Base-by-base conservation (phyloP, 53 echinoderm and acorn worm genomes). In the Mesocentrotus franciscanus region DNA sequence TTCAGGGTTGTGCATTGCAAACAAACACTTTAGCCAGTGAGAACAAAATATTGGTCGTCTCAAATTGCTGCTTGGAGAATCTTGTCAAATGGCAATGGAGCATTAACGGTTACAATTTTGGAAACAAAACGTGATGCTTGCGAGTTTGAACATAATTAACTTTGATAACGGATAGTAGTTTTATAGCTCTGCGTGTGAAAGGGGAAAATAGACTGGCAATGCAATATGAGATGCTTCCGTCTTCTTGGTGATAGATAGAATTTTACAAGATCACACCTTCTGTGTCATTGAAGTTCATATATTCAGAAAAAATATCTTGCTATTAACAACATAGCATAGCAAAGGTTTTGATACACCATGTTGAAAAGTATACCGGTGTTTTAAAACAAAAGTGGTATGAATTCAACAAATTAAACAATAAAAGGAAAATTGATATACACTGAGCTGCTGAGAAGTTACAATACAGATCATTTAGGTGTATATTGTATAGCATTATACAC, bases 1-100 rank as follows among this genome's bases (percentile, higher is more conserved):
- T 6, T 49, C 49, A 49, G 42, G 81, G 42, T 81, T 81, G 81
- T 18, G 81, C 42, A 81, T 81, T 36, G 33, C 20, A 81, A 20
- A 36, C 42, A 15, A 33, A 36, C 42, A 81, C 36, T 42, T 9
- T 81, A 12, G 20, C 42, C 81, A 42, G 42, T 39, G 42, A 22
- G 81, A 81, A 81, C 81, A 81, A 36, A 81, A 17, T 81, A 81
- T 20, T 17, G 36, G 18, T 36, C 81, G 9, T 81, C 8, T 39
- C 22, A 81, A 81, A 81, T 81, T 81, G 81, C 81, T 81, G 1
- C 10, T 81, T 6, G 13, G 81, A 33, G 81, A 81, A 36, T 42
- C 42, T 42, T 18, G 42, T 42, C 36, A 81, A 81, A 81, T 81
- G 81, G 81, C 81, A 36, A 81, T 81, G 33, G 42, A 81, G 81